phyloP scores from a whole-genome alignment of 2,113 vertebrate genomes.

The Nibea albiflora region DNA sequence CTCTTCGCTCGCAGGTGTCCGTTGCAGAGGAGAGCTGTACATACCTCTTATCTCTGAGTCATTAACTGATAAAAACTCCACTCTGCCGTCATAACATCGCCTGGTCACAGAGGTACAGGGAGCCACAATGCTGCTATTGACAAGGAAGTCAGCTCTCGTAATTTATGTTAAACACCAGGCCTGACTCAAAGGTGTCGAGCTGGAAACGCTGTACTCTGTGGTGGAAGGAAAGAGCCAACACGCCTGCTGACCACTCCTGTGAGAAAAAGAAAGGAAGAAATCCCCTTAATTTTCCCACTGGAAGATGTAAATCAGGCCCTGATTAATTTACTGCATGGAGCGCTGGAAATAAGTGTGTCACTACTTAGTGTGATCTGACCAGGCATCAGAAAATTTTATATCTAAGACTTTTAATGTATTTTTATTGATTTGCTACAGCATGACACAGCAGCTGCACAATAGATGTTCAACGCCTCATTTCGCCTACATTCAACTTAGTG shows the following conservation, averaged over 20 bases:
- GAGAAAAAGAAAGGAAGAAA: background rate
- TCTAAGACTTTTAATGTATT: background rate
- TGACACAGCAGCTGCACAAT: no score
- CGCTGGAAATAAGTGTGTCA: background rate
- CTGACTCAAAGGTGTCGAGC: background rate
- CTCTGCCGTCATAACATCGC: constrained; percentile 14
- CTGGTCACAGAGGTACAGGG: constrained; percentile 10
- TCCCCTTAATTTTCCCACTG: background rate
- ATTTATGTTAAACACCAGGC: constrained; percentile 5
- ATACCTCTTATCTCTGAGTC: constrained; percentile 66
- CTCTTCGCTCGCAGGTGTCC: constrained; percentile 60
- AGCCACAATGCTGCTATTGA: constrained; percentile 13
- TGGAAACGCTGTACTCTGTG: background rate
- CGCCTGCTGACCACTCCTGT: background rate
- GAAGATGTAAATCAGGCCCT: background rate
- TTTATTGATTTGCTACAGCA: no score
- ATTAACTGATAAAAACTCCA: constrained; percentile 72
- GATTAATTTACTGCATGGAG: background rate
- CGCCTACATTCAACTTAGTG: no score
- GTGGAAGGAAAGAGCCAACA: background rate
- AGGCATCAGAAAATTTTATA: background rate
- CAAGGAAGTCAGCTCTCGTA: constrained; percentile 39
- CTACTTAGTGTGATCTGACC: no score
- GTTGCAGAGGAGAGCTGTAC: constrained; percentile 58
- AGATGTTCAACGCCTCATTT: no score